Evolutionary conservation across 2,888 invertebrate genomes (phyloP), one percentile per base, ranked within the genome.

Genomic region (Athripsodes cinereus): DNA sequence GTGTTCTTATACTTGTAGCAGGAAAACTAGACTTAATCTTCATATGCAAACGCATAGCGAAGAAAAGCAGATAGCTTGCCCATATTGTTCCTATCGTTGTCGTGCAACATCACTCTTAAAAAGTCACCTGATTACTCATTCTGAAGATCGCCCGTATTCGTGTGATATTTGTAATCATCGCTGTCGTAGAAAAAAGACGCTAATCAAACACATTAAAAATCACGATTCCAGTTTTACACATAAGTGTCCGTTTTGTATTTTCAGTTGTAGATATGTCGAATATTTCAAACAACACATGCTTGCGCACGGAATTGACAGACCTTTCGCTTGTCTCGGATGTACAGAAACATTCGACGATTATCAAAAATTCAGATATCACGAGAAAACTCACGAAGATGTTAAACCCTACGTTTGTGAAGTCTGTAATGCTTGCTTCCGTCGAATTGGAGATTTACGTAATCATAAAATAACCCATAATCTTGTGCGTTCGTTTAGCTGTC

Each of bases 91-190:
- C 1, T 55, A 55, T 13, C 13, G 21, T 0, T 55, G 55, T 22
- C 49, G 55, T 8, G 50, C 48, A 10, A 20, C 50, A 13, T 47
- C 49, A 18, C 55, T 49, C 11, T 49, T 55, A 13, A 55, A 55
- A 16, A 49, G 47, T 20, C 55, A 55, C 16, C 35, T 47, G 20
- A 55, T 55, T 22, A 21, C 49, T 16, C 55, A 55, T 21, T 35
- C 50, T 19, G 55, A 55, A 20, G 16, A 47, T 6, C 46, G 47
- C 22, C 55, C 55, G 0, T 55, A 49, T 34, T 19, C 18, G 11
- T 55, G 55, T 21, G 50, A 55, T 22, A 21, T 55, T 10, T 55
- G 55, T 34, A 34, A 55, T 50, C 47, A 22, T 18, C 20, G 49
- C n/a, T 55, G 49, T 22, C 19, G 55, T n/a, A 49, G 55, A 40